Evolutionary conservation across 1,140 invertebrate genomes (phyloP).

Genomic region (Chrysoperla carnea): DNA sequence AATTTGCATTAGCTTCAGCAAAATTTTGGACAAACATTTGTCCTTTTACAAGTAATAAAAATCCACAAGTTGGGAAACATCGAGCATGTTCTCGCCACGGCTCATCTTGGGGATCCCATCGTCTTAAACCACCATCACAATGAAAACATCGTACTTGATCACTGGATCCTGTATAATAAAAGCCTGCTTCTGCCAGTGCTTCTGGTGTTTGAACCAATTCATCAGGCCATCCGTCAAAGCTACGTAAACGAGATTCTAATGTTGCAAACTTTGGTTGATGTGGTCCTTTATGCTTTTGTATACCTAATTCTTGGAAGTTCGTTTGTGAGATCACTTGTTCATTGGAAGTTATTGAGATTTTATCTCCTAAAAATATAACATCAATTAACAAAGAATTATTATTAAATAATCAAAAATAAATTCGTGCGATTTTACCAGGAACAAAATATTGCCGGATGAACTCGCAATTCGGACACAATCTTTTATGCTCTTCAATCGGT

Average conservation of each 20-base stretch:
- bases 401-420: neutral
- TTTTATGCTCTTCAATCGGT: constrained; percentile 55
- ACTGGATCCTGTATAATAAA: constrained; percentile 47
- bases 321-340: too few species aligned
- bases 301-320: constrained; percentile 36
- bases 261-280: constrained; percentile 38
- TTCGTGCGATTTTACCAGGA: too few species aligned
- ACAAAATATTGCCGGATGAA: constrained; percentile 14
- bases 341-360: too few species aligned
- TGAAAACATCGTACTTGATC: constrained; percentile 81
- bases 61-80: constrained; percentile 76
- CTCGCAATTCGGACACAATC: constrained; percentile 49
- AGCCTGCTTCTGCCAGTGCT: constrained; percentile 51
- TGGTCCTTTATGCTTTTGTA: constrained; percentile 41
- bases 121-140: constrained; percentile 70
- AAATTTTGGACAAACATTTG: too few species aligned
- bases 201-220: constrained; percentile 41
- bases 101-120: constrained; percentile 72
- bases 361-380: too few species aligned
- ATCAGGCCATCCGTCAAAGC: constrained; percentile 44
- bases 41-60: constrained; percentile 28
- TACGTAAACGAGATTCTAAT: constrained; percentile 38
- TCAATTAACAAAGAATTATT: constrained; percentile 5
- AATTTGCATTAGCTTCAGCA: too few species aligned
- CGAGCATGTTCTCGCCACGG: constrained; percentile 81